Conservation (phyloP, 2,797 vertebrate genomes). For the Eulemur rubriventer region DNA sequence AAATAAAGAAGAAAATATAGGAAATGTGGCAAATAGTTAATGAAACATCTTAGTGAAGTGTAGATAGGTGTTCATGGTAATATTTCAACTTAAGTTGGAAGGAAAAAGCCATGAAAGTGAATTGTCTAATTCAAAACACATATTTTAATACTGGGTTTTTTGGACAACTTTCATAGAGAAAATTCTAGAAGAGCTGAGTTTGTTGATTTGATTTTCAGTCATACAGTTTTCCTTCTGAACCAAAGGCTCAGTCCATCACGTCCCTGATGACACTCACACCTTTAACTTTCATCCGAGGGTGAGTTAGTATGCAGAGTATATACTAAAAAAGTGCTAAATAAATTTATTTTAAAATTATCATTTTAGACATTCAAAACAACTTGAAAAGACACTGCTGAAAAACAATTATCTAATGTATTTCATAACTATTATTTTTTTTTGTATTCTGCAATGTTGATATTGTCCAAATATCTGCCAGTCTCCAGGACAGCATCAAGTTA, state of each 20-base stretch:
- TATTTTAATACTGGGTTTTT: neutral
- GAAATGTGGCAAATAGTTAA: neutral
- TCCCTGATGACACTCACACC: too few relatives aligned
- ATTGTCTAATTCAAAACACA: neutral
- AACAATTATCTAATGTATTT: neutral
- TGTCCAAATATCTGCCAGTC: neutral
- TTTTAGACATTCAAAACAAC: slow-evolving; percentile 27
- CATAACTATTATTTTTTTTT: neutral
- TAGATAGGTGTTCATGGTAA: neutral
- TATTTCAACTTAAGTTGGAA: neutral
- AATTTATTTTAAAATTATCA: slow-evolving; percentile 4
- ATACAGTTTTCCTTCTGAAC: neutral
- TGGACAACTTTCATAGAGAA: neutral
- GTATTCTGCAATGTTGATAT: neutral
- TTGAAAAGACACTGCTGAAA: slow-evolving; percentile 10
- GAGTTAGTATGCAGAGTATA: neutral
- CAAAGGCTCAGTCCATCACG: neutral
- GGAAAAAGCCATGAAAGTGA: neutral
- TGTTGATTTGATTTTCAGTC: neutral
- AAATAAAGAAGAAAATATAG: neutral
- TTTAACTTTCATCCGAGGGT: neutral
- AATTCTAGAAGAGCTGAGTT: neutral
- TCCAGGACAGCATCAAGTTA: neutral
- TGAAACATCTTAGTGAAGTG: neutral
- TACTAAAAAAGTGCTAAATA: neutral